Conservation (phyloP, 2,888 invertebrate genomes). For the Stegana nigrithorax region DNA sequence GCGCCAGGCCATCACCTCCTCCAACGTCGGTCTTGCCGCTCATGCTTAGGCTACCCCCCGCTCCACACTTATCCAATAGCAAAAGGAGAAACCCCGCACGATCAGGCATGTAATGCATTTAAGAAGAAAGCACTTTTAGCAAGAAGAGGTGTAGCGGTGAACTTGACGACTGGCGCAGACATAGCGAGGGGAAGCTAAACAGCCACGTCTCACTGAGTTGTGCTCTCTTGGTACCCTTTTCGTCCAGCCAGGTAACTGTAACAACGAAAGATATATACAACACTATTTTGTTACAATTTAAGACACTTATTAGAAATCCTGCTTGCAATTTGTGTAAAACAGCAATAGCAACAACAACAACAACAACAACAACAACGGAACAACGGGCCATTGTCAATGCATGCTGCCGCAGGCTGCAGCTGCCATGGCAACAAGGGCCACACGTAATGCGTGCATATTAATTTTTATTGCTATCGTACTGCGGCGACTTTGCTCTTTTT, state of each 20-base stretch:
- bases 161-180: too few relatives aligned
- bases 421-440: slow-evolving; percentile 34
- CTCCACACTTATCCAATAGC: too few relatives aligned
- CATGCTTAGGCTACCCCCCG: too few relatives aligned
- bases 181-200: too few relatives aligned
- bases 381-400: background rate
- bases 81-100: too few relatives aligned
- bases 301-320: slow-evolving; percentile 62
- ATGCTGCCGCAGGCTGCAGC: slow-evolving; percentile 1
- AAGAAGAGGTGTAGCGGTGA: too few relatives aligned
- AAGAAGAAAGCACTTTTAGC: too few relatives aligned
- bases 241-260: too few relatives aligned
- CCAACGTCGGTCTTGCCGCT: slow-evolving; percentile 31
- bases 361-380: slow-evolving; percentile 29
- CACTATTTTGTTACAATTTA: slow-evolving; percentile 59
- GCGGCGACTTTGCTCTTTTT: slow-evolving; percentile 23
- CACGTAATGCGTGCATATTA: slow-evolving; percentile 65
- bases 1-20: slow-evolving; percentile 20
- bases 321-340: slow-evolving; percentile 55
- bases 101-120: too few relatives aligned
- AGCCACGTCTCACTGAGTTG: too few relatives aligned
- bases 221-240: slow-evolving; percentile 44
- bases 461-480: slow-evolving; percentile 45
- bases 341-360: slow-evolving; percentile 39
- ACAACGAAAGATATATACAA: too few relatives aligned